Base-by-base conservation (phyloP, 2,797 vertebrate genomes). In the Darevskia nairensis region DNA sequence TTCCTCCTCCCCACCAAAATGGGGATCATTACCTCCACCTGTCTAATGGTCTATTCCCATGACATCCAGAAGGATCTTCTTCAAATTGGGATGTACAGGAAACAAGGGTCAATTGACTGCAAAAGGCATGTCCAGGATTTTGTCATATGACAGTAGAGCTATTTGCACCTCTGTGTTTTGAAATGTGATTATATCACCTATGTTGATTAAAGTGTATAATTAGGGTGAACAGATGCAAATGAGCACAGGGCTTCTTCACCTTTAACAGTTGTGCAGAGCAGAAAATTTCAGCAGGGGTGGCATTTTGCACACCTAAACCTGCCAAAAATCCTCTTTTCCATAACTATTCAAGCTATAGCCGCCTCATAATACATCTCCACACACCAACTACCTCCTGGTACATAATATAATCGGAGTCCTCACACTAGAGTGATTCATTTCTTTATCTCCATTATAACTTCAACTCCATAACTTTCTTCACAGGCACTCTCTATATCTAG, bases 221-320 rank as follows among this genome's bases (percentile, higher is more conserved):
- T 88, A 83, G 80, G 35, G 10, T 74, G 29, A 80, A 21, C 39
- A 27, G 29, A 78, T 71, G 35, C 35, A 88, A 84, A 84, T 13
- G 55, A 64, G 41, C 19, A 19, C 23, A 50, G 41, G 25, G 13
- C 4, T 74, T 35, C 39, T 64, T 10, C 74, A 44, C 7, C 64
- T 80, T 72, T 61, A 32, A 35, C 32, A 74, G 41, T 13, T 39
- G 55, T 29, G 69, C 3, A 3, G 44, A 80, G 71, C 29, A 55
- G 7, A 8, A 21, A 76, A 10, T 59, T 79, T 64, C 23, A 74
- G 77, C 4, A 27, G 29, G n/a, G 13, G 59, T 81, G 3, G 7
- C 4, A 75, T 75, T 85, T 89, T 25, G 59, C 27, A 55, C 41
- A 61, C 9, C 27, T 72, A 19, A 8, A 29, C n/a, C 29, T 85